phyloP scores from a whole-genome alignment of 2,113 vertebrate species.

The Microtus richardsoni region DNA sequence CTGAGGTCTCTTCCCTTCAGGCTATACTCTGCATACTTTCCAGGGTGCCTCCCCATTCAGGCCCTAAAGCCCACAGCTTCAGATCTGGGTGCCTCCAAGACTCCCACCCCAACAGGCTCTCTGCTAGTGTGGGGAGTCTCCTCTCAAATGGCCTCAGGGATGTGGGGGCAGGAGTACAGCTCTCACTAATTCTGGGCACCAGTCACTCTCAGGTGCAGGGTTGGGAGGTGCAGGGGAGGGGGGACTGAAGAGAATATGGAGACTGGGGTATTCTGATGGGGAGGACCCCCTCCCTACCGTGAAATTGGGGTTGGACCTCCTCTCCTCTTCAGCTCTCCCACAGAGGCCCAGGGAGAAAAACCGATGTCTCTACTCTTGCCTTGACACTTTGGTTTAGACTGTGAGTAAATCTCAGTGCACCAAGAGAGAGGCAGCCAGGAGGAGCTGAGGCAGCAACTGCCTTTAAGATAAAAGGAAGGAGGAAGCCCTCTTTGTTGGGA shows the following conservation, averaged over 20 bases:
- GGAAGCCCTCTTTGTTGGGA: accelerated
- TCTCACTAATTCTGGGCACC: not conserved
- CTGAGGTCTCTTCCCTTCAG: not conserved
- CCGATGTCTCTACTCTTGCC: not conserved
- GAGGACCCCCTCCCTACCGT: too few relatives aligned
- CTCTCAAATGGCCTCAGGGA: not conserved
- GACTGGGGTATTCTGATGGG: not conserved
- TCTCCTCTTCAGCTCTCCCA: not conserved
- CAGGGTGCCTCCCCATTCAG: accelerated
- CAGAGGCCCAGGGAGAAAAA: not conserved
- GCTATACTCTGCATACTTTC: not conserved
- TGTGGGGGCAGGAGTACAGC: not conserved
- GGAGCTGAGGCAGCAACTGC: not conserved
- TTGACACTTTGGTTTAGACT: slow-evolving; percentile 52
- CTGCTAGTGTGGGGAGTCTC: not conserved
- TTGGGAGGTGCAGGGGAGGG: too few relatives aligned
- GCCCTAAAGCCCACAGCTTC: not conserved
- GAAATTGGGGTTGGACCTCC: too few relatives aligned
- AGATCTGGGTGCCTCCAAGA: not conserved
- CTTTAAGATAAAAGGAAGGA: not conserved
- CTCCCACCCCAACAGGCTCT: not conserved
- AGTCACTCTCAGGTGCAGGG: not conserved
- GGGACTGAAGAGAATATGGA: not conserved
- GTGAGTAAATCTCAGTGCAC: not conserved
- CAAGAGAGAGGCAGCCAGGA: not conserved